A percentile compares a stretch with the other conserved stretches of the same genome.
phyloP scores from a whole-genome alignment of 1,140 invertebrate species.

The Procambarus clarkii region DNA sequence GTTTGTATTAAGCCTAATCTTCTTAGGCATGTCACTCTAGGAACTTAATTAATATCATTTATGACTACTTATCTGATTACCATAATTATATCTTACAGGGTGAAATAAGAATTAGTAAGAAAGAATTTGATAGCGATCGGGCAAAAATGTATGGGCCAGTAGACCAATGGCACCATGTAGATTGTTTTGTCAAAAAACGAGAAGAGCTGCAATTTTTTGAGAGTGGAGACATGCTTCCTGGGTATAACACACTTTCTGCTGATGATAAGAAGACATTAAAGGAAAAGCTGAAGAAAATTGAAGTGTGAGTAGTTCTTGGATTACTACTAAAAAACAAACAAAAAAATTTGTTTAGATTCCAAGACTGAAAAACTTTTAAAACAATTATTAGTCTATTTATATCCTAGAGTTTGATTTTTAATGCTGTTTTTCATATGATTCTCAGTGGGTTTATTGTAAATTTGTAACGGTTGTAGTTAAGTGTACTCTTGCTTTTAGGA shows the following conservation, averaged over 20 bases:
- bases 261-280: slow-evolving; percentile 86
- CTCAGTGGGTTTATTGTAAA: too few species aligned
- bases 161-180: slow-evolving; percentile 90
- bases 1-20: too few species aligned
- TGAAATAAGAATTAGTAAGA: slow-evolving; percentile 89
- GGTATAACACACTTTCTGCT: slow-evolving; percentile 83
- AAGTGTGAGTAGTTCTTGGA: slow-evolving; percentile 67
- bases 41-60: not conserved
- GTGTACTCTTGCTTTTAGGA: slow-evolving; percentile 74
- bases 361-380: not conserved
- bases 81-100: slow-evolving; percentile 77
- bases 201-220: slow-evolving; percentile 86
- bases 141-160: slow-evolving; percentile 85
- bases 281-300: slow-evolving; percentile 81
- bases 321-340: not conserved
- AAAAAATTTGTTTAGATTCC: not conserved
- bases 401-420: too few species aligned
- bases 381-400: too few species aligned
- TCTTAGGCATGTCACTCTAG: too few species aligned
- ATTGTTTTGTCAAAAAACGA: slow-evolving; percentile 91
- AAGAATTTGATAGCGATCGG: slow-evolving; percentile 89
- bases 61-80: not conserved
- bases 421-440: too few species aligned
- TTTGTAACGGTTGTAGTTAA: too few species aligned
- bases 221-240: slow-evolving; percentile 83